Conservation (phyloP, 2,888 invertebrate genomes). For the Phortica okadai region DNA sequence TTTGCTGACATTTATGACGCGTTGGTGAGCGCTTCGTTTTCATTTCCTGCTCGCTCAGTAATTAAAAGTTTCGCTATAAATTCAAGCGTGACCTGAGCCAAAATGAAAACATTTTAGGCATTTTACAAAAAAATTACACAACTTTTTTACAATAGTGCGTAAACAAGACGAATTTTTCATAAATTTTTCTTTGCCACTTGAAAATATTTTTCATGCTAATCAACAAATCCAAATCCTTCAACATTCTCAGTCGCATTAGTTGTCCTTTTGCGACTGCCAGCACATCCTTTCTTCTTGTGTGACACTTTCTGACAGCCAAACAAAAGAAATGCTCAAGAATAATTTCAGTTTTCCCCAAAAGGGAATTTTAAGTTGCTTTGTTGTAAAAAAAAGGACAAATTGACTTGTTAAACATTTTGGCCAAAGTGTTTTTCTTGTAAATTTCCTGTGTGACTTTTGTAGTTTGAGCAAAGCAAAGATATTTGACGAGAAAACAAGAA, state of each 20-base stretch:
- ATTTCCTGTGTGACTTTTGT: too few relatives aligned
- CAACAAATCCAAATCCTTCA: neutral
- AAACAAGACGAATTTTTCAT: too few relatives aligned
- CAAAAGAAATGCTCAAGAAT: neutral
- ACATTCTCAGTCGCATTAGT: neutral
- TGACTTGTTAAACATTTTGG: neutral
- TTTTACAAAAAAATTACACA: neutral
- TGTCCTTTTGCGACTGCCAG: neutral
- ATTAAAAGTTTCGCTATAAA: constrained; percentile 20
- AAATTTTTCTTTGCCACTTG: too few relatives aligned
- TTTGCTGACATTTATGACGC: neutral
- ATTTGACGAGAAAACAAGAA: too few relatives aligned
- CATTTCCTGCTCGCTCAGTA: neutral
- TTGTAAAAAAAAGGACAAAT: too few relatives aligned
- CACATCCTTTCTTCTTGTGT: neutral
- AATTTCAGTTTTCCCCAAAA: neutral
- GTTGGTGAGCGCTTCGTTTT: neutral
- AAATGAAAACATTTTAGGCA: neutral
- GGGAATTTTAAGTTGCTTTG: neutral
- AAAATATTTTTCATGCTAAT: neutral
- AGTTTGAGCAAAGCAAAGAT: too few relatives aligned
- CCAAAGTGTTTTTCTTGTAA: too few relatives aligned
- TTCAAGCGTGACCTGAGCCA: neutral
- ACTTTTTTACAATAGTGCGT: neutral
- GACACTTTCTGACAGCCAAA: constrained; percentile 10